These are phyloP conservation scores for Anthoscopus minutus DNA, from an alignment of 2,113 vertebrate species.

Conservation along the genomic window DNA sequence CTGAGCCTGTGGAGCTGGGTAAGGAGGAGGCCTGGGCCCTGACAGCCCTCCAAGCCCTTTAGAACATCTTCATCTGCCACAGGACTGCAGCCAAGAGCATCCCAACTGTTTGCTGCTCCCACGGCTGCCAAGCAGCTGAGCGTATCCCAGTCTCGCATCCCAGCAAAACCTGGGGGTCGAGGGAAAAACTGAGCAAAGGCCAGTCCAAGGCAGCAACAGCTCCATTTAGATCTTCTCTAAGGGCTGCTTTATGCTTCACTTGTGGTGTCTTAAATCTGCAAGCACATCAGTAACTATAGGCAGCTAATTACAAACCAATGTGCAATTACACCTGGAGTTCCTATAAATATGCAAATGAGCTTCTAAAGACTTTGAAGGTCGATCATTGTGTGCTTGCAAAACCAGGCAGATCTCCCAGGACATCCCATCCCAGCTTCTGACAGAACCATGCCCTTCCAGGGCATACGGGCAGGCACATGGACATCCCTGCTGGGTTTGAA, in stretches of 20 bases:
- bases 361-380: neutral
- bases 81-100: neutral
- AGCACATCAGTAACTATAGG: neutral
- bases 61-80: neutral
- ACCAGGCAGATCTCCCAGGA: neutral
- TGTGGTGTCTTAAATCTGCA: neutral
- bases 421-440: neutral
- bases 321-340: neutral
- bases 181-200: neutral
- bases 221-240: neutral
- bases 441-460: accelerated
- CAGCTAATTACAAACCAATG: neutral
- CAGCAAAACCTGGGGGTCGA: accelerated
- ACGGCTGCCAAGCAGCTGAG: neutral
- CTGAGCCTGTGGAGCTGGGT: neutral
- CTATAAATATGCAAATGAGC: neutral
- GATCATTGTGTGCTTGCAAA: neutral
- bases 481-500: neutral
- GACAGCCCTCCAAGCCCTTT: neutral
- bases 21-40: neutral
- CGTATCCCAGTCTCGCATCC: accelerated
- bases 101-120: neutral
- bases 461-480: neutral
- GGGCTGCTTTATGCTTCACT: neutral
- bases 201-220: neutral